These are phyloP conservation scores for Maniola jurtina DNA, from an alignment of 1,140 invertebrate species.

Conservation along the genomic window DNA sequence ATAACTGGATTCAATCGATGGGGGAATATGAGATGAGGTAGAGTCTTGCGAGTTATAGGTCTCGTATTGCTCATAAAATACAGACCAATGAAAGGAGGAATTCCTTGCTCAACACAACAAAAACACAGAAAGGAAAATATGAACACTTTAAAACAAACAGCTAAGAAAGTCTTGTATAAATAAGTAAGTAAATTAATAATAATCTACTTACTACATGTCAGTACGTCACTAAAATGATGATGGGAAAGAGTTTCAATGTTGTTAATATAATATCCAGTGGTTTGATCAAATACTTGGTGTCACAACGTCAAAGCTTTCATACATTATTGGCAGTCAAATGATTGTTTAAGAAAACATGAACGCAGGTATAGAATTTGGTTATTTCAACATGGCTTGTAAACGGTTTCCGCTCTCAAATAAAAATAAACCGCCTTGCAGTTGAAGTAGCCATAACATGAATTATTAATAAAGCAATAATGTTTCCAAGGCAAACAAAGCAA, in stretches of 20 bases:
- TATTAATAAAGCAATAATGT: constrained; percentile 8
- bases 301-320: too few relatives aligned
- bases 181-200: too few relatives aligned
- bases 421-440: neutral
- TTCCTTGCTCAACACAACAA: neutral
- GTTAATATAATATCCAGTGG: too few relatives aligned
- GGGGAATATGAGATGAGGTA: neutral
- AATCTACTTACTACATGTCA: too few relatives aligned
- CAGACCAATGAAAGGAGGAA: neutral
- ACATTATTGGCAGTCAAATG: neutral
- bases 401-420: constrained; percentile 1
- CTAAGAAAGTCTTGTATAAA: too few relatives aligned
- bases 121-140: too few relatives aligned
- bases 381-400: neutral
- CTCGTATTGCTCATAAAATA: too few relatives aligned
- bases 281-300: too few relatives aligned
- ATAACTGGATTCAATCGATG: constrained; percentile 7
- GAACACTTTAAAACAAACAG: too few relatives aligned
- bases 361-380: neutral
- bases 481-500: neutral
- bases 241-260: too few relatives aligned
- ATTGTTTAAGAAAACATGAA: neutral
- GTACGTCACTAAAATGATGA: too few relatives aligned
- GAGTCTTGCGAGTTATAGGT: neutral
- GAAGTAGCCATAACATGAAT: constrained; percentile 12